Percentiles rank a stretch among this genome's conserved stretches.
phyloP scores from a whole-genome alignment of 2,888 invertebrate genomes.

The Chalcis sispes region DNA sequence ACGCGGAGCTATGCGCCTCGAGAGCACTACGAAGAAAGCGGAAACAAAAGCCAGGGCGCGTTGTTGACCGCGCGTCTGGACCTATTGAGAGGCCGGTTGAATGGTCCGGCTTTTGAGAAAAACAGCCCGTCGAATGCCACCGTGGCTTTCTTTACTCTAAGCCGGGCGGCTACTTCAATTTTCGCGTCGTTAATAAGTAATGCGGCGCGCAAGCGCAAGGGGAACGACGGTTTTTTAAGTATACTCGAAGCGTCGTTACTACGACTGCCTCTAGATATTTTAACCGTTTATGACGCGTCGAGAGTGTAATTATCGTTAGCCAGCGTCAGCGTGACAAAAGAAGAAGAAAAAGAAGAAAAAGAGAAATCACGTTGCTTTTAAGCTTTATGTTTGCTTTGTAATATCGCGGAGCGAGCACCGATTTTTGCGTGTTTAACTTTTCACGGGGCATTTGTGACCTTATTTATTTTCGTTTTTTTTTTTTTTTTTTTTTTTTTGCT shows the following conservation, averaged over 20 bases:
- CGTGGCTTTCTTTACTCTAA: too few relatives aligned
- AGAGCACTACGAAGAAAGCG: constrained; percentile 13
- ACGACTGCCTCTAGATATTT: constrained; percentile 2
- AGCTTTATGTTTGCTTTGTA: constrained; percentile 12
- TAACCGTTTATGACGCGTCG: constrained; percentile 4
- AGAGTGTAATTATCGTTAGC: constrained; percentile 27
- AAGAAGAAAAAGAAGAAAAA: not conserved
- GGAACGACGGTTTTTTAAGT: too few relatives aligned
- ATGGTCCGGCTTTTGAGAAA: too few relatives aligned
- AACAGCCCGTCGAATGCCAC: too few relatives aligned
- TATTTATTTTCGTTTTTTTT: too few relatives aligned
- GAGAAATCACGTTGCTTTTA: not conserved
- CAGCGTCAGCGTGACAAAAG: not conserved
- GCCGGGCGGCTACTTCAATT: constrained; percentile 38
- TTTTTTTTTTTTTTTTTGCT: too few relatives aligned
- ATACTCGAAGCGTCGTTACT: not conserved
- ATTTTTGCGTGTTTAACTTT: not conserved
- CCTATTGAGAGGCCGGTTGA: constrained; percentile 69
- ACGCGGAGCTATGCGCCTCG: not conserved
- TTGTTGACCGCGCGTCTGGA: constrained; percentile 71
- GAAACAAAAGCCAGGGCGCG: constrained; percentile 67
- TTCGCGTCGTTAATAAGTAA: constrained; percentile 35
- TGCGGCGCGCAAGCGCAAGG: not conserved
- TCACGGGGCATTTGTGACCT: too few relatives aligned
- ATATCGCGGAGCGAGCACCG: not conserved